Conservation (phyloP, 2,797 vertebrate genomes). For the Pseudochromis fuscus region DNA sequence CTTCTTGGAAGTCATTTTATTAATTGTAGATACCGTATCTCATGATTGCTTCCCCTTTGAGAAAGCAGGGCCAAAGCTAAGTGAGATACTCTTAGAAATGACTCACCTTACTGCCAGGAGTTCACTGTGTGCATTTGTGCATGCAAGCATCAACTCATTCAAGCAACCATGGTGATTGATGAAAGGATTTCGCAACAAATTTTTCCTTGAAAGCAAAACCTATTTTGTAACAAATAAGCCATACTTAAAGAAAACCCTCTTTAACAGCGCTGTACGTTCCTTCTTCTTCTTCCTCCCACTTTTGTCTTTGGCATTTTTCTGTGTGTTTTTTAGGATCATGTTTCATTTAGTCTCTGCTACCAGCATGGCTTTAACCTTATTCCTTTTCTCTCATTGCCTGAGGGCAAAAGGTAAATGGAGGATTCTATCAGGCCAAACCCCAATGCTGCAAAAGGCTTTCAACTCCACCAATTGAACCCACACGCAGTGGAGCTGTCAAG, state of each 20-base stretch:
- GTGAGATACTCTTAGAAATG: slow-evolving; percentile 28
- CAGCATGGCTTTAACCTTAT: slow-evolving; percentile 75
- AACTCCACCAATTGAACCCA: slow-evolving; percentile 80
- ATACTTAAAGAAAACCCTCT: slow-evolving; percentile 19
- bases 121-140: slow-evolving; percentile 50
- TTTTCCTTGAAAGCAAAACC: slow-evolving; percentile 35
- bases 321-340: slow-evolving; percentile 69
- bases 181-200: slow-evolving; percentile 32
- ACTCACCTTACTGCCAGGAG: slow-evolving; percentile 28
- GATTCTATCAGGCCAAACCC: slow-evolving; percentile 75
- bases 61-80: slow-evolving; percentile 27
- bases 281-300: slow-evolving; percentile 8
- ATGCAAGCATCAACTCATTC: slow-evolving; percentile 42
- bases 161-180: slow-evolving; percentile 50
- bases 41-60: slow-evolving; percentile 40
- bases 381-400: slow-evolving; percentile 68
- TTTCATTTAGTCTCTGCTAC: slow-evolving; percentile 75
- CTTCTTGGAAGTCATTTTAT: slow-evolving; percentile 38
- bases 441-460: slow-evolving; percentile 79
- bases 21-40: slow-evolving; percentile 51
- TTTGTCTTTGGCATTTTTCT: slow-evolving; percentile 37
- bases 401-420: slow-evolving; percentile 79
- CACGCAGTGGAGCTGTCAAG: slow-evolving; percentile 75
- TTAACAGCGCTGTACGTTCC: slow-evolving; percentile 14
- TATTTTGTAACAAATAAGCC: slow-evolving; percentile 29